phyloP scores from a whole-genome alignment of 2,113 vertebrate species.

The Spheniscus mendiculus region DNA sequence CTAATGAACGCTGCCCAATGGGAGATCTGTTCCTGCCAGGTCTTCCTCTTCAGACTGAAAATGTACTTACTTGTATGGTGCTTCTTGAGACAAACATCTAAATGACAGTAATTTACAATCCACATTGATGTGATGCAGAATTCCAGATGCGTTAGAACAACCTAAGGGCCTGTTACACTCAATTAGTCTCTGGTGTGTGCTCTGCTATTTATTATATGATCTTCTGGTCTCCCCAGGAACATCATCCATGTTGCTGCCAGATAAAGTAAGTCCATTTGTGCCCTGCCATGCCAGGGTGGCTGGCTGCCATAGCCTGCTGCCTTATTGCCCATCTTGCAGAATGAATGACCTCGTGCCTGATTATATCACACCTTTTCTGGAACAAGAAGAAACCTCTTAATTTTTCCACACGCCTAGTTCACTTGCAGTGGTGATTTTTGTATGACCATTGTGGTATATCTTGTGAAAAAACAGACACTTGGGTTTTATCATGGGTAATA shows the following conservation, averaged over 20 bases:
- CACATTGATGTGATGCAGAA: not conserved
- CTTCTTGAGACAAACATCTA: not conserved
- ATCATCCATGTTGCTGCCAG: not conserved
- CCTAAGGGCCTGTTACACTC: not conserved
- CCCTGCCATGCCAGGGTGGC: not conserved
- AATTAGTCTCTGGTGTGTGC: not conserved
- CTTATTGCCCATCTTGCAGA: not conserved
- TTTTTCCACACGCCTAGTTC: not conserved
- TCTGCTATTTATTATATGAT: not conserved
- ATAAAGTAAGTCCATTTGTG: not conserved
- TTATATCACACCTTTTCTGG: not conserved
- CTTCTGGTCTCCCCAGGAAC: not conserved
- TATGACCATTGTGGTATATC: not conserved
- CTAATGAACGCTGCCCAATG: fast-evolving
- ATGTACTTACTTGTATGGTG: not conserved
- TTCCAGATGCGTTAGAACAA: not conserved
- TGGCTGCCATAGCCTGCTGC: not conserved
- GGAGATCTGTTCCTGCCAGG: not conserved
- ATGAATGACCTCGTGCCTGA: not conserved
- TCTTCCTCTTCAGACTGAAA: not conserved
- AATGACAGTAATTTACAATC: not conserved
- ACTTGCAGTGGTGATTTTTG: not conserved
- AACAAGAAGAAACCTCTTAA: not conserved
- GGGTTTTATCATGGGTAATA: not conserved
- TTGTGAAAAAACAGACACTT: not conserved